Evolutionary conservation across 2,888 invertebrate genomes (phyloP), one percentile per base, ranked within the genome.

Genomic region (Phasia obesa): DNA sequence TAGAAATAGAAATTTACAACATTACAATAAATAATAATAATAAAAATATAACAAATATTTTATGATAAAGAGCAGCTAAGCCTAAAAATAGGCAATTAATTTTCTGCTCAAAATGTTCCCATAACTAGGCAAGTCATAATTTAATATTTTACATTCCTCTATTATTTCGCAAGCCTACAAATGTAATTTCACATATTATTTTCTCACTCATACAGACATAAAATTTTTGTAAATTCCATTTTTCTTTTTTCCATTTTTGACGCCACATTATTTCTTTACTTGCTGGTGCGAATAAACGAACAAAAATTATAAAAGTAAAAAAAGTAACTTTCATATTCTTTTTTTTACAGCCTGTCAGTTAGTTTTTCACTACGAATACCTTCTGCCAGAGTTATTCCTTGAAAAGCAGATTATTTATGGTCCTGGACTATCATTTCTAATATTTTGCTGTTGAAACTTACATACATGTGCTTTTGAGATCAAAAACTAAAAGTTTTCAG

Each of bases 401-500:
- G 19, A 60, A 69, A 62, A 62, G 65, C 69, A 49, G 55, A 74
- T 80, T 80, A 80, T 80, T 80, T 80, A 80, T 74, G 79, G 73
- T 74, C 44, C 44, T 67, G 62, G 69, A 55, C 67, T 44, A 69
- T 69, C 79, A 74, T 74, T 60, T 62, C 51, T 60, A 73, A 65
- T 79, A 44, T 79, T 60, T 67, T 44, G 27, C 60, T 67, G 49
- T n/a, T 73, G 19, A 9, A 60, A 65, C 55, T 70, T 57, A 42
- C 59, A 60, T n/a, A n/a, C n/a, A n/a, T 64, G 70, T 35, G 64
- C 15, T 49, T 3, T 27, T 4, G 38, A 35, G n/a, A 59, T 19
- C 17, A 19, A 23, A 27, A 55, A 60, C 9, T 23, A 49, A 57
- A 42, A 35, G 11, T 19, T 25, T 65, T n/a, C 6, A 65, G 38